Base-by-base conservation (phyloP, 2,888 invertebrate species). In the Cephonodes hylas region DNA sequence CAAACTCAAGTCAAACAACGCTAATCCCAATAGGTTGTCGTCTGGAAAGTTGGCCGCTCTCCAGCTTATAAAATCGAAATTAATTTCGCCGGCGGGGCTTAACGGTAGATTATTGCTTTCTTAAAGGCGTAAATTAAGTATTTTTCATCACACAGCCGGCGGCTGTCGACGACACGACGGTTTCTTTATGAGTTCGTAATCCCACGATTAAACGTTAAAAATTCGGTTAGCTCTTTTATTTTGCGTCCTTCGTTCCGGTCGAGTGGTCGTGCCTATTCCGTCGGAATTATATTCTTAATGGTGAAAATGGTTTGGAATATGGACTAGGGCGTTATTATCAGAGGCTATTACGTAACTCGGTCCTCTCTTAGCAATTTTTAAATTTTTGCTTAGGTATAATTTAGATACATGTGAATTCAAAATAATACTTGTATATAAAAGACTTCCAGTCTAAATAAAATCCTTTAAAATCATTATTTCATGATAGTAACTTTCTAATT, bases 151-250 rank as follows among this genome's bases (percentile, higher is more conserved):
- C 68, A 63, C 68, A 68, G 71, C 69, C 66, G 65, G 77, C 80
- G 80, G 73, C 83, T 86, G 88, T 77, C 80, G 73, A 68, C 68
- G 82, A 77, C 88, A 87, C 79, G 79, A 69, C 66, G 64, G 68
- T 70, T 38, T 79, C 84, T 86, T 86, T 85, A 85, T 80, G 85
- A 84, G 76, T 81, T 81, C 80, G 75, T 81, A 82, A 85, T 83
- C 80, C 70, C 77, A 73, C 79, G 79, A 84, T 83, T 84, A 82
- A 76, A 75, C 73, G 77, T 71, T 73, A 70, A 68, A 80, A 85
- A 86, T 85, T 86, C 83, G 81, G 86, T 88, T 85, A 86, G 75
- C 78, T 74, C 75, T 79, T 34, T 31, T 31, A 45, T 60, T 48
- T 42, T 42, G 15, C 23, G 38, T n/a, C 38, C 4, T 74, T 76